Evolutionary conservation across 2,113 vertebrate genomes (phyloP), one percentile per base, ranked within the genome.

Genomic region (Cromileptes altivelis): DNA sequence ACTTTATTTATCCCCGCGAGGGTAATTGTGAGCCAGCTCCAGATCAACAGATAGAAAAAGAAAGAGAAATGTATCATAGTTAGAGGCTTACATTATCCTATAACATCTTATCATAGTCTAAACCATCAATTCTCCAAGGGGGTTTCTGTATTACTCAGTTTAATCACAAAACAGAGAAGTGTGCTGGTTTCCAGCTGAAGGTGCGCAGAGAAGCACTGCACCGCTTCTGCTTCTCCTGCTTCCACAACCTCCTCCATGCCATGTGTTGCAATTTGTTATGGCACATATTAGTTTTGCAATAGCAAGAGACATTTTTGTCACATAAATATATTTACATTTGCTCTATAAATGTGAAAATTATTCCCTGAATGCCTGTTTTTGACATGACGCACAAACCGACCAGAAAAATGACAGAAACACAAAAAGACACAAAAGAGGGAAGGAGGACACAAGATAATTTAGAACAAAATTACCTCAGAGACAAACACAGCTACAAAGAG

Each of bases 241-340:
- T 57, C 52, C 23, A 45, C 75, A 40, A 8, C 63, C 63, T 75
- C 58, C 75, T 83, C 45, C 72, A 56, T 40, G 13, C 23, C 67
- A 62, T 72, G 61, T 77, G 61, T 42, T 50, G 47, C 9, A 21
- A 18, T 2, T 50, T 63, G 15, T 49, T 49, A 42, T 33, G 19
- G 57, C 3, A 19, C 15, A 47, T 37, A 11, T 12, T 3, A 33
- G 19, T 19, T 60, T 42, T 33, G 10, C 2, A 14, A 14, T 15
- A 37, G 25, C 18, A 47, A n/a, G 15, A 47, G 1, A 13, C 21
- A 19, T n/a, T 12, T 19, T 57, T 25, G 12, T 40, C 27, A 3
- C 4, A 15, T 25, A 70, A 11, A n/a, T 37, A 0, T 42, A 33
- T 33, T 64, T 18, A 49, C 17, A 42, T 40, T 52, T 70, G 4